Evolutionary conservation across 2,888 invertebrate genomes (phyloP), one percentile per base, ranked within the genome.

Genomic region (Acleris emargana): DNA sequence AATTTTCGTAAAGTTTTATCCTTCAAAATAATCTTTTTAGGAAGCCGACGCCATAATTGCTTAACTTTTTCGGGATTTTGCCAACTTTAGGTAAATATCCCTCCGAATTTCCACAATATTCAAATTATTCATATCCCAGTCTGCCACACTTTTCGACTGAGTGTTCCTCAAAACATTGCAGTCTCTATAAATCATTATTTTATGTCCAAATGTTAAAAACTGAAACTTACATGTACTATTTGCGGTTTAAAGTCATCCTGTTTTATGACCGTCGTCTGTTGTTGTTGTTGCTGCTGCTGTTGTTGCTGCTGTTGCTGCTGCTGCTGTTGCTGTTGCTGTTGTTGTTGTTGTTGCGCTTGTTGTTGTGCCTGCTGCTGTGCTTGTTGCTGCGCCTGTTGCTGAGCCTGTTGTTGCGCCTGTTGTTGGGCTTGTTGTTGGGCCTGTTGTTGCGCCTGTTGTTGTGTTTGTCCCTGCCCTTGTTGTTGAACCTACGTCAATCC

Each of bases 181-280:
- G 7, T 6, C 28, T 28, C 28, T 9, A 3, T 9, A 3, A 3
- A 22, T 22, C 3, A 22, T 22, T 22, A 22, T 22, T 25, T 25
- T 25, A 25, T 25, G 25, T 25, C 7, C 25, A 25, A 25, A 25
- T 1, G 1, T 25, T 32, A 32, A 32, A 9, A 32, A 32, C 2
- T 0, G n/a, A 25, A 43, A 58, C 67, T 74, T 72, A 94, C 94
- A 91, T 94, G 94, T 81, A 92, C 88, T 71, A 92, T 92, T 76
- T 91, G 91, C 2, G 92, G 92, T 75, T 93, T 93, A 69, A 92
- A 91, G 66, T 94, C 84, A 71, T 93, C 85, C 79, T 93, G 76
- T 83, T 93, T 88, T 77, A 91, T 92, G 77, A 93, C 92, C 80
- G 93, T 86, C 71, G 91, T 77, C 71, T 90, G 84, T 18, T 80